Percentiles rank a stretch among this genome's conserved stretches.
Conservation (phyloP, 2,113 vertebrate genomes). For the Saccopteryx leptura region DNA sequence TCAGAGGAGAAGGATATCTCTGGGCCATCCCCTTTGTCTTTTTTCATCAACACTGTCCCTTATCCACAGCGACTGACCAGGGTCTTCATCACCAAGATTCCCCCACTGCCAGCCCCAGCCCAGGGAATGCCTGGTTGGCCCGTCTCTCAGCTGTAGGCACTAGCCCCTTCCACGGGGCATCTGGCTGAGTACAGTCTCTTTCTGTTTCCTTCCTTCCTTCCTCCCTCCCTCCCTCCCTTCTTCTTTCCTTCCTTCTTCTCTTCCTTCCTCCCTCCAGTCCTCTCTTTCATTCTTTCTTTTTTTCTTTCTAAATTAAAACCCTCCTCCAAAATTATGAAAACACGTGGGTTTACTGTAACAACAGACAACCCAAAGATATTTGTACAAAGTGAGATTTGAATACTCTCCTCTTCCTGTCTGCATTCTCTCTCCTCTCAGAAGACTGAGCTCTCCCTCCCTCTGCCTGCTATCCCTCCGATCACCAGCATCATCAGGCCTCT, state of each 20-base stretch:
- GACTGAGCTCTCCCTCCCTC: not conserved
- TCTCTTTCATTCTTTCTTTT: not conserved
- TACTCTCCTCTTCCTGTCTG: not conserved
- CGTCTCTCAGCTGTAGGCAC: not conserved
- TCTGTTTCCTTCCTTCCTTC: too few relatives aligned
- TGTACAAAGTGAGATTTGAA: not conserved
- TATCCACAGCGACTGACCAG: not conserved
- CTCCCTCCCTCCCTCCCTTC: not conserved
- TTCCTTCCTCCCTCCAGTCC: accelerated
- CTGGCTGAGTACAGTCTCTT: not conserved
- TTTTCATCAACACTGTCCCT: not conserved
- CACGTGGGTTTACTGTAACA: not conserved
- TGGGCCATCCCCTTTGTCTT: not conserved
- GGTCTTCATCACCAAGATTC: not conserved
- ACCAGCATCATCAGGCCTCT: not conserved
- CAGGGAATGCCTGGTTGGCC: not conserved
- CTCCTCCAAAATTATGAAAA: not conserved
- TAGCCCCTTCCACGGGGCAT: not conserved
- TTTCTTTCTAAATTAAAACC: not conserved
- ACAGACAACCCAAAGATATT: not conserved
- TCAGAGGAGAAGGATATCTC: not conserved
- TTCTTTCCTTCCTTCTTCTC: not conserved
- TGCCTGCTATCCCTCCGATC: not conserved
- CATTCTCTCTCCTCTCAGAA: not conserved
- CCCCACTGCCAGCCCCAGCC: not conserved